Base-by-base conservation (phyloP, 23 tunicate genomes). In the Corella eumyota region DNA sequence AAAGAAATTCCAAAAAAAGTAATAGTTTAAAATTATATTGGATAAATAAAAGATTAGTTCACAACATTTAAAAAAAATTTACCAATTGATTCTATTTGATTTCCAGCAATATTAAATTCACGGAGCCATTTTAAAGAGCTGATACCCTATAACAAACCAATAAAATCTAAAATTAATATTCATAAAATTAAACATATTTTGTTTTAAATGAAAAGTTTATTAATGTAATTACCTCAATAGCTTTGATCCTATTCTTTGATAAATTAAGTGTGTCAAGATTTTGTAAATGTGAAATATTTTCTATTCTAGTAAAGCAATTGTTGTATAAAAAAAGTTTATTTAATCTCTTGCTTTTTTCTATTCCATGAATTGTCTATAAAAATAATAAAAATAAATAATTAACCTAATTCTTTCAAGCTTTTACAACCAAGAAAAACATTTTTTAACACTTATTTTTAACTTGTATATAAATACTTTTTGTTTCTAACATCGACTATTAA, bases 101-200 rank as follows among this genome's bases (percentile, higher is more conserved):
- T 85, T 34, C 85, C 95, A 44, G 85, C 85, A 54, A 85, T 9
- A 53, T 85, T 65, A 32, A 85, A 61, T 26, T 77, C 73, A 9
- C 32, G 37, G 56, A 85, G 62, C 78, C 79, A 85, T 49, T 77
- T 71, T 36, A 85, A 20, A 25, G 33, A 45, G 6, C 61, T 68
- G 1, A 86, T 30, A 31, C 80, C 81, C 96, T 88, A 50, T 3
- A 67, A 38, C 49, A 61, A 69, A 22, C 30, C 20, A 28, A 64
- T 37, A 15, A 7, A 66, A 50, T 7, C 4, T 52, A 25, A 24
- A 6, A 13, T 53, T 23, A 11, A n/a, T n/a, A 11, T 58, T 58
- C 13, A 6, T 58, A 6, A 6, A 58, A 26, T 25, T 7, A 26
- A 6, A 23, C 5, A 7, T 7, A 11, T 6, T 5, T n/a, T 7